Conservation (phyloP, 2,113 vertebrate species). For the Syngnathus floridae region DNA sequence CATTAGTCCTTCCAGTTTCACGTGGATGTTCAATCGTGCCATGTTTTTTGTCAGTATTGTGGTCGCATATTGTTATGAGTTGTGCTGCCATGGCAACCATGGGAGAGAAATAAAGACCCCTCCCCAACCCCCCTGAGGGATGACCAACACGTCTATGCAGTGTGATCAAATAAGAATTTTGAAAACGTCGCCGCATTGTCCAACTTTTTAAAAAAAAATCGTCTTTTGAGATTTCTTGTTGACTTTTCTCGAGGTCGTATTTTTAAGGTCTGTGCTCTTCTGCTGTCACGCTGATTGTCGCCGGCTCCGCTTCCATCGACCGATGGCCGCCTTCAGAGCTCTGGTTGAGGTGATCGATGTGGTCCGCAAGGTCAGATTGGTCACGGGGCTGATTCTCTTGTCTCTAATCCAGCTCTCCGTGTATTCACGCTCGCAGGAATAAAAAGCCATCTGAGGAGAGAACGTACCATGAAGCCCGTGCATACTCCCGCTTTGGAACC, state of each 20-base stretch:
- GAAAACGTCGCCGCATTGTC: neutral
- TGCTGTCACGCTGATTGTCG: neutral
- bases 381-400: conserved; percentile 87
- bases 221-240: neutral
- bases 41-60: conserved; percentile 66
- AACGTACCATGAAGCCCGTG: neutral
- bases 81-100: conserved; percentile 66
- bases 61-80: conserved; percentile 69
- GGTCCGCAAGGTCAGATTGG: conserved; percentile 80
- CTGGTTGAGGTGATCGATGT: conserved; percentile 80
- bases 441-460: conserved; percentile 77
- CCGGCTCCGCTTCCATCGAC: conserved; percentile 69
- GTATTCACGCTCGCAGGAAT: conserved; percentile 84
- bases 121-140: conserved; percentile 37
- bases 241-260: neutral
- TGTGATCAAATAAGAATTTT: neutral
- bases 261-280: neutral
- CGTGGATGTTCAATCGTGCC: conserved; percentile 64
- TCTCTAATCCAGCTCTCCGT: conserved; percentile 84
- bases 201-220: neutral
- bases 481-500: neutral
- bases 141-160: conserved; percentile 15
- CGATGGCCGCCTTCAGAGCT: conserved; percentile 85
- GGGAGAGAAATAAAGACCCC: conserved; percentile 63
- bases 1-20: conserved; percentile 66